These are phyloP conservation scores for Alectura lathami DNA, from an alignment of 2,113 vertebrate genomes.

Conservation along the genomic window DNA sequence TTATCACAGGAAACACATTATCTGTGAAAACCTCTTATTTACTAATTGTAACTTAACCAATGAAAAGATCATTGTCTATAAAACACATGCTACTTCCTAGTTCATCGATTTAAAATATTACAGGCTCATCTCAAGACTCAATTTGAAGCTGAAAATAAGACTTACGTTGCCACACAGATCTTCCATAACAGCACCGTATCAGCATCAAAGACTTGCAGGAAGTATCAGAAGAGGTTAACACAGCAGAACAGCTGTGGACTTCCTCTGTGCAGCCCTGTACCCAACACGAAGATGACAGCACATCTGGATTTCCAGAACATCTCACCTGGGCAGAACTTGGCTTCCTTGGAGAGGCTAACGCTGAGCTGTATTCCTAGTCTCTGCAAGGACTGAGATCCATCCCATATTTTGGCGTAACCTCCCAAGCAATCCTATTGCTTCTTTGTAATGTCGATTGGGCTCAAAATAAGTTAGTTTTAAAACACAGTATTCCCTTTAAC, in stretches of 20 bases:
- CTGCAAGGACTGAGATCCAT: not conserved
- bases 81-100: not conserved
- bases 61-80: constrained; percentile 22
- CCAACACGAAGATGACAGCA: not conserved
- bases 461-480: not conserved
- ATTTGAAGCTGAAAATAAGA: not conserved
- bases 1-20: constrained; percentile 20
- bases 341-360: not conserved
- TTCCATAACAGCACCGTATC: not conserved
- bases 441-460: not conserved
- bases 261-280: not conserved
- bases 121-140: not conserved
- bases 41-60: constrained; percentile 34
- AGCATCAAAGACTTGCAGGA: not conserved
- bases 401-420: not conserved
- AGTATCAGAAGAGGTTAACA: not conserved
- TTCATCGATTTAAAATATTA: not conserved
- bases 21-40: constrained; percentile 47
- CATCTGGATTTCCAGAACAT: not conserved
- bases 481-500: not conserved
- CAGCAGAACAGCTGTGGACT: not conserved
- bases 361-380: not conserved
- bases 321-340: not conserved
- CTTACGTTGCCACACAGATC: not conserved
- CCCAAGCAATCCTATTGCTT: not conserved